Percentiles rank a stretch among this genome's conserved stretches.
These are phyloP conservation scores for Nipponacmea schrenckii DNA, from an alignment of 2,888 invertebrate genomes.

Conservation along the genomic window DNA sequence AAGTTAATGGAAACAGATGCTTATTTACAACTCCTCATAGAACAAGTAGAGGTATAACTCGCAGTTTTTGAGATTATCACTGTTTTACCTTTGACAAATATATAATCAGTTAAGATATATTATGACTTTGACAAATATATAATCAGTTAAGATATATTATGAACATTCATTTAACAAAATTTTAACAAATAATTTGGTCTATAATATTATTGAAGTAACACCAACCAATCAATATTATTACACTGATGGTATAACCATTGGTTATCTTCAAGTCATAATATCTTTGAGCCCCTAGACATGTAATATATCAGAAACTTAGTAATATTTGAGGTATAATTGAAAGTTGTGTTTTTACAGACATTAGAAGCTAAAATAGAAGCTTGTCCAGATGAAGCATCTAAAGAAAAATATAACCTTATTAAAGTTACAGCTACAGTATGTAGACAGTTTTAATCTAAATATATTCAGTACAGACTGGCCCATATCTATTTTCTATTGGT, in stretches of 20 bases:
- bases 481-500: too few relatives aligned
- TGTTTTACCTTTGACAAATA: background rate
- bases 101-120: background rate
- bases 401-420: constrained; percentile 60
- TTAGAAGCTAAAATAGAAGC: constrained; percentile 58
- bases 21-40: constrained; percentile 94
- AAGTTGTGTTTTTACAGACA: constrained; percentile 37
- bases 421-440: constrained; percentile 62
- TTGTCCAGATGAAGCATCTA: constrained; percentile 58
- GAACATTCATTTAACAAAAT: too few relatives aligned
- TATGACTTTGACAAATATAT: background rate
- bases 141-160: background rate
- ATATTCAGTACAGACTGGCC: too few relatives aligned
- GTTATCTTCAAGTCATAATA: too few relatives aligned
- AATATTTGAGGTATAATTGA: background rate
- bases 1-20: constrained; percentile 95
- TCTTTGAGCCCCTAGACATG: too few relatives aligned
- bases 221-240: too few relatives aligned
- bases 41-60: constrained; percentile 78
- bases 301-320: too few relatives aligned
- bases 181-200: too few relatives aligned
- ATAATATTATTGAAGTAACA: background rate
- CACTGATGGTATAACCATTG: too few relatives aligned
- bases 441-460: background rate
- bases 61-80: background rate